Evolutionary conservation across 2,888 invertebrate genomes (phyloP), one percentile per base, ranked within the genome.

Genomic region (Holacanthella duospinosa): DNA sequence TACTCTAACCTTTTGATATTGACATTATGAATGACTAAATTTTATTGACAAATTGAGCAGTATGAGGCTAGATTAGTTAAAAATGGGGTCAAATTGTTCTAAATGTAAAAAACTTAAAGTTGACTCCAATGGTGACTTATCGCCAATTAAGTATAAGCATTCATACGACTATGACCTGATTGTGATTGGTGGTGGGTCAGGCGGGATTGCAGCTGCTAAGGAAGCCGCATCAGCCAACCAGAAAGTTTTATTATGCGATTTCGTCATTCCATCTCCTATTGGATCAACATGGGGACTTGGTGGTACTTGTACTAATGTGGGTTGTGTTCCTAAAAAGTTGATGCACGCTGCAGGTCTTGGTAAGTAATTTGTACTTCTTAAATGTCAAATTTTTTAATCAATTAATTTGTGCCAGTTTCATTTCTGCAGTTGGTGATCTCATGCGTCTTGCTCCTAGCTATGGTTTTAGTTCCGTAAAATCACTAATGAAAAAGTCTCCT

Each of bases 271-370:
- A 2, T 79, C 81, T 21, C 82, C 83, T 0, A 69, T 71, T 43
- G 83, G 83, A 1, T 43, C 63, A 4, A 59, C 44, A 43, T 66
- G 66, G 36, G 82, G 83, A 44, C 75, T 84, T 2, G 84, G 84
- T 29, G 84, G 83, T 27, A 84, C 84, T 0, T 84, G 83, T 75
- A 81, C 82, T 12, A 83, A 83, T 75, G 83, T 83, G 1, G 83
- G 83, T 1, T 84, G 83, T 28, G 96, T 97, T 77, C 96, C 96
- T 4, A 97, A 97, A 78, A 97, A 97, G 77, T 80, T 97, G 66
- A 94, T 97, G 93, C 97, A 96, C 77, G 91, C 93, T 76, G 94
- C 94, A 55, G n/a, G n/a, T n/a, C n/a, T n/a, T n/a, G n/a, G n/a
- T n/a, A n/a, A n/a, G n/a, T n/a, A n/a, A n/a, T n/a, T n/a, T n/a